phyloP scores from a whole-genome alignment of 2,113 vertebrate species.

The Cercocebus atys region DNA sequence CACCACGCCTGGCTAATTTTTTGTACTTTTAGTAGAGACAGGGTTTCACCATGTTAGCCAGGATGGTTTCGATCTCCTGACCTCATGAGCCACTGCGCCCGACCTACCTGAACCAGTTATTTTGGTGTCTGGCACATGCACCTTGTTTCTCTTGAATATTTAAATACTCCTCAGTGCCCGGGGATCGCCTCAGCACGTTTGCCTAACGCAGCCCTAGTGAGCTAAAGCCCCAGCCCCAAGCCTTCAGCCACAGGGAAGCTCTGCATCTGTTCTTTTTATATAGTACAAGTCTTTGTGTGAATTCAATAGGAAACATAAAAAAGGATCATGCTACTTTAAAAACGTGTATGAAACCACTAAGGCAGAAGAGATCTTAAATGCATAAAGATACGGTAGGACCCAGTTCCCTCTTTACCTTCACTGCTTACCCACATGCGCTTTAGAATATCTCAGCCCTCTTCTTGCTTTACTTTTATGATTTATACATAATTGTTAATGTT shows the following conservation, averaged over 20 bases:
- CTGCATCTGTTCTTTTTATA: not conserved
- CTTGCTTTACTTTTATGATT: not conserved
- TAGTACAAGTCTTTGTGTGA: not conserved
- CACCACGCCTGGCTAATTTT: no score
- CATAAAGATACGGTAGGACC: fast-evolving
- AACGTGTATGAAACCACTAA: fast-evolving
- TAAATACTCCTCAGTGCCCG: no score
- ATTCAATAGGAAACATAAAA: not conserved
- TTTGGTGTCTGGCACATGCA: fast-evolving
- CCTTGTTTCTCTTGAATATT: fast-evolving
- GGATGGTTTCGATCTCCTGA: no score
- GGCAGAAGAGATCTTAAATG: not conserved
- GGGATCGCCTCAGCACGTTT: fast-evolving
- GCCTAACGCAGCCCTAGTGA: fast-evolving
- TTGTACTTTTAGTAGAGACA: no score
- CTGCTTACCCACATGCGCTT: fast-evolving
- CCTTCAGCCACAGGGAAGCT: fast-evolving
- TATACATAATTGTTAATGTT: not conserved
- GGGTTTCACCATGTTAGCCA: no score
- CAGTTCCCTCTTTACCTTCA: not conserved
- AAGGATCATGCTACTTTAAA: not conserved
- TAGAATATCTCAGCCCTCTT: not conserved
- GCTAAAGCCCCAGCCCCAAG: no score
- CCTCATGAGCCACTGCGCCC: no score
- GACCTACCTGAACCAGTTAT: no score